Conservation (phyloP, 2,113 vertebrate genomes). For the Progne subis region DNA sequence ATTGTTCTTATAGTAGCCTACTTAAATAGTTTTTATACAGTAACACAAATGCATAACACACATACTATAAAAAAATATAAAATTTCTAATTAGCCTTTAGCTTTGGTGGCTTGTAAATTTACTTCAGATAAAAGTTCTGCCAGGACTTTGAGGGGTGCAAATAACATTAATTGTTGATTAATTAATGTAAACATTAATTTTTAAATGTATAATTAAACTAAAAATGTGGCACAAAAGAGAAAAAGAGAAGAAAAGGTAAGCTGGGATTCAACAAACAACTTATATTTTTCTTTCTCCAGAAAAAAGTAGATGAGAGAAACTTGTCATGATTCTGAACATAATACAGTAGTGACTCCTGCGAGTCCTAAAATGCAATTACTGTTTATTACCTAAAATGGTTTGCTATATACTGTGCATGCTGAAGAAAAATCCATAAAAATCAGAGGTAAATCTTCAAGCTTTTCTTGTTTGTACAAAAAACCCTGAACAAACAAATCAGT, state of each 20-base stretch:
- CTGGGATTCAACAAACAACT: neutral
- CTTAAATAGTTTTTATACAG: conserved; percentile 36
- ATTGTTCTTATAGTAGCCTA: conserved; percentile 54
- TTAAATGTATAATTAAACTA: neutral
- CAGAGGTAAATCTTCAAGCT: conserved; percentile 52
- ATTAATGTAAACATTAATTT: conserved; percentile 34
- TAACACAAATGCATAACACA: conserved; percentile 57
- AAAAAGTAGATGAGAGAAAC: conserved; percentile 21
- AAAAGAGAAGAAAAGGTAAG: neutral
- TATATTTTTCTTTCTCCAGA: conserved; percentile 12
- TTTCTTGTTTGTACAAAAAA: conserved; percentile 34
- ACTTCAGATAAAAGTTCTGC: conserved; percentile 53
- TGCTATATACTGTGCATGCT: conserved; percentile 28
- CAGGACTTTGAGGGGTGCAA: conserved; percentile 13
- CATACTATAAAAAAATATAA: conserved; percentile 58
- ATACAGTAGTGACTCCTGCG: neutral
- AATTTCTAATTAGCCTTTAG: conserved; percentile 71
- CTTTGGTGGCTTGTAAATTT: conserved; percentile 37
- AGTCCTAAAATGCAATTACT: conserved; percentile 58
- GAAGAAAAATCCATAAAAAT: conserved; percentile 68
- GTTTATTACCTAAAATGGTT: conserved; percentile 62
- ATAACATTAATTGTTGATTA: neutral
- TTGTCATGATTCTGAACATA: neutral
- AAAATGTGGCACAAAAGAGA: conserved; percentile 23
- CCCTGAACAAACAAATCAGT: neutral